Base-by-base conservation (phyloP, 1,140 invertebrate species). In the Planococcus citri region DNA sequence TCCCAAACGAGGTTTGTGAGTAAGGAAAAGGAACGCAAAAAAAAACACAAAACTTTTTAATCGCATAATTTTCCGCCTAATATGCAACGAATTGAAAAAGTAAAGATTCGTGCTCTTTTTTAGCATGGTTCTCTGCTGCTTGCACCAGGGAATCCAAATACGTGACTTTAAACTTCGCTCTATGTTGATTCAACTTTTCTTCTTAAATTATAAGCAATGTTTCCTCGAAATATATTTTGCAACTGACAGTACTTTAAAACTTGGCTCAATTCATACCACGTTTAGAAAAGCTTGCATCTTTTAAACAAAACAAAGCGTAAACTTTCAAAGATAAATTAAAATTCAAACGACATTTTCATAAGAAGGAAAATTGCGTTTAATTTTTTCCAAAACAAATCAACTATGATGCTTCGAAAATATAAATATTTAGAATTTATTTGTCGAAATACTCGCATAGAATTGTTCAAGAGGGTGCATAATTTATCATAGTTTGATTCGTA, bases 11-110 rank as follows among this genome's bases (percentile, higher is more conserved):
- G 17, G 17, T n/a, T 22, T 58, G 17, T 6, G 17, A 58, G 51
- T 14, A 64, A 25, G 25, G n/a, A n/a, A n/a, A n/a, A n/a, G n/a
- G n/a, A n/a, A n/a, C n/a, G n/a, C n/a, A n/a, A n/a, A 25, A 25
- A 64, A 64, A 25, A 64, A 24, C 3, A 14, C 8, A 64, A 64
- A 64, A 24, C 25, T 64, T 64, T 58, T 64, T 64, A 64, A 64
- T 64, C 60, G 60, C 60, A 64, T 64, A 64, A 64, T 64, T 64
- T 64, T 64, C 60, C 25, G 60, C 60, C 60, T 64, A 64, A 64
- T 64, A 64, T 64, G 60, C 60, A 64, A 64, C 60, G 60, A 64
- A 64, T 64, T 64, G 60, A 64, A 64, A 64, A 64, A 27, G 60
- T 21, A 64, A 64, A 64, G 60, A 64, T 64, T 64, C 60, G 60